Percentiles rank a stretch among this genome's conserved stretches.
phyloP scores from a whole-genome alignment of 2,113 vertebrate species.

The Cervus canadensis region DNA sequence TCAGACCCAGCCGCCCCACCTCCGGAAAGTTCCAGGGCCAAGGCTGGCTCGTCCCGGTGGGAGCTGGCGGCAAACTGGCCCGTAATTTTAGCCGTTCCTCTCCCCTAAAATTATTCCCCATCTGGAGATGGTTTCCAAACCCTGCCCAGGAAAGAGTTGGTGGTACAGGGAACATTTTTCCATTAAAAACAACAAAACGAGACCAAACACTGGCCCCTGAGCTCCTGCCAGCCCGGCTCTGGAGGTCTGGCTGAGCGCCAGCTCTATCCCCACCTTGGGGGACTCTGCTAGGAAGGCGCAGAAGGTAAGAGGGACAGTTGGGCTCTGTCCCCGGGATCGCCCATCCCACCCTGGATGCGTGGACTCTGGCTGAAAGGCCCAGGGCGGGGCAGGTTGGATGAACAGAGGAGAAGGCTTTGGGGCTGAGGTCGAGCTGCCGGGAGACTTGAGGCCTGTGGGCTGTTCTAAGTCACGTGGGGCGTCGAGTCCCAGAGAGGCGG shows the following conservation, averaged over 20 bases:
- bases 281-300: not conserved
- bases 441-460: not conserved
- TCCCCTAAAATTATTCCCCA: conserved; percentile 48
- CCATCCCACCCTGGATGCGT: accelerated
- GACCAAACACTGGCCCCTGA: not conserved
- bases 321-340: not conserved
- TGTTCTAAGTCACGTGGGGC: not conserved
- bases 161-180: conserved; percentile 1
- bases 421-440: accelerated
- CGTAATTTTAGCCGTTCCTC: conserved; percentile 43
- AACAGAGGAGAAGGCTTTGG: not conserved
- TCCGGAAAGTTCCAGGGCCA: not conserved
- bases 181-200: conserved; percentile 30
- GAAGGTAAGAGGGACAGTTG: not conserved
- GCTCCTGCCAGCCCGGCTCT: not conserved
- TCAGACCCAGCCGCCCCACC: not conserved
- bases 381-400: not conserved
- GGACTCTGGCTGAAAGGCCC: not conserved
- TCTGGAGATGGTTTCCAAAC: conserved; percentile 45
- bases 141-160: conserved; percentile 51
- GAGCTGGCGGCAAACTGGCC: not conserved
- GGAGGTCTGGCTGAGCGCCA: not conserved
- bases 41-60: not conserved
- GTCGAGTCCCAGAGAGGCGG: accelerated
- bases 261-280: not conserved